Base-by-base conservation (phyloP, 2,797 vertebrate genomes). In the Mallotus villosus region DNA sequence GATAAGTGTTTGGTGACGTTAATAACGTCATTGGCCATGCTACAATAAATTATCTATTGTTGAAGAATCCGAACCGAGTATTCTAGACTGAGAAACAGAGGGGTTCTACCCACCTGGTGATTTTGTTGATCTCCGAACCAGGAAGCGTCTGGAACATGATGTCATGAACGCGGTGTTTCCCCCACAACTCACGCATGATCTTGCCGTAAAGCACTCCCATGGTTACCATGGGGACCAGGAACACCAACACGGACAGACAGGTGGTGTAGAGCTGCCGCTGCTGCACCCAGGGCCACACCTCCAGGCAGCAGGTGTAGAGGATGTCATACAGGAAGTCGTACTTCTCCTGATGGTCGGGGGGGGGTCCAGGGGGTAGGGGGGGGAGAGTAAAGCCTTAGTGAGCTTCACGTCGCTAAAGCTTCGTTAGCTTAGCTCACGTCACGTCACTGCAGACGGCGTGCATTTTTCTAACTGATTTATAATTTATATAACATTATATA, bases 121-220 rank as follows among this genome's bases (percentile, higher is more conserved):
- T 85, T 58, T 86, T 86, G 76, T 81, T 85, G 71, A 86, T 85
- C 73, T 86, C 85, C n/a, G 83, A 83, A 21, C 81, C 73, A 0
- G 82, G 81, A 2, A 86, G 83, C 0, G 80, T 76, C 63, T 86
- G 79, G 37, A 86, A 81, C 78, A 86, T 79, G 63, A 80, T 69
- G 34, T 86, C 73, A 2, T 85, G 83, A 6, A 86, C 75, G 32
- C 77, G 75, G 67, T 83, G 82, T 59, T 81, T 85, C 24, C 81
- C 81, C 85, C 85, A 86, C 22, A 86, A 68, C 49, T 86, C 85
- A 6, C 66, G 62, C 67, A 81, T 80, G 46, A 86, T 80, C 67
- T 76, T 84, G 49, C 82, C 81, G 63, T 86, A 86, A 55, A 86
- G 72, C 49, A 83, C 21, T 37, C 67, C 80, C 75, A 86, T 82